phyloP scores from a whole-genome alignment of 2,113 vertebrate genomes.

The Cathartes aura region DNA sequence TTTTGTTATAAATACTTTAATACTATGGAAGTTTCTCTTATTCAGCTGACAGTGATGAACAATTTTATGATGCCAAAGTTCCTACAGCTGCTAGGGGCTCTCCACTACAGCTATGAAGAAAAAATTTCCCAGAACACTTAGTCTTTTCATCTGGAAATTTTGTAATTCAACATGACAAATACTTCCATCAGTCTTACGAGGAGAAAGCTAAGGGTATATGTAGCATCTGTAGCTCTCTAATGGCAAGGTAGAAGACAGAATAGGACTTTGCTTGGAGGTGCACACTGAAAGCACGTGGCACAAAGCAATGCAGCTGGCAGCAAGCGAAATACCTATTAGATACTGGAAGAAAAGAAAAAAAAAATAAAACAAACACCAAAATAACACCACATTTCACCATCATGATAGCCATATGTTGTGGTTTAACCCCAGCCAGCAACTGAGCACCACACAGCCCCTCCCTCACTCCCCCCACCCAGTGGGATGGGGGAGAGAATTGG shows the following conservation, averaged over 20 bases:
- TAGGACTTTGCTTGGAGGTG: neutral
- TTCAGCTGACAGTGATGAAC: neutral
- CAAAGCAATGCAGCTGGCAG: neutral
- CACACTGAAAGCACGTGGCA: neutral
- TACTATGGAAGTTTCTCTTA: neutral
- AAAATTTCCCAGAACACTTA: neutral
- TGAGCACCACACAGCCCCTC: too few relatives aligned
- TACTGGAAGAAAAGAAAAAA: neutral
- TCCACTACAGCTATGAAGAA: neutral
- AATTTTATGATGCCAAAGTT: neutral
- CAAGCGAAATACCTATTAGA: neutral
- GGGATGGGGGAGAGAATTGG: too few relatives aligned
- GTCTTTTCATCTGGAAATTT: neutral
- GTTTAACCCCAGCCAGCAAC: too few relatives aligned
- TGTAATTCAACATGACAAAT: neutral
- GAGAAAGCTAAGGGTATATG: neutral
- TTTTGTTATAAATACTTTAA: neutral
- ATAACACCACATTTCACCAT: neutral
- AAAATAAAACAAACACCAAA: neutral
- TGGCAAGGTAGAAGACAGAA: neutral
- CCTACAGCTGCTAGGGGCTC: neutral
- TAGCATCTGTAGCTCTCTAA: neutral
- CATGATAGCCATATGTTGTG: neutral
- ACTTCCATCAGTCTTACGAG: neutral
- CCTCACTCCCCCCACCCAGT: too few relatives aligned